Conservation (phyloP, 35 echinoderm and acorn worm genomes). For the Anneissia japonica region DNA sequence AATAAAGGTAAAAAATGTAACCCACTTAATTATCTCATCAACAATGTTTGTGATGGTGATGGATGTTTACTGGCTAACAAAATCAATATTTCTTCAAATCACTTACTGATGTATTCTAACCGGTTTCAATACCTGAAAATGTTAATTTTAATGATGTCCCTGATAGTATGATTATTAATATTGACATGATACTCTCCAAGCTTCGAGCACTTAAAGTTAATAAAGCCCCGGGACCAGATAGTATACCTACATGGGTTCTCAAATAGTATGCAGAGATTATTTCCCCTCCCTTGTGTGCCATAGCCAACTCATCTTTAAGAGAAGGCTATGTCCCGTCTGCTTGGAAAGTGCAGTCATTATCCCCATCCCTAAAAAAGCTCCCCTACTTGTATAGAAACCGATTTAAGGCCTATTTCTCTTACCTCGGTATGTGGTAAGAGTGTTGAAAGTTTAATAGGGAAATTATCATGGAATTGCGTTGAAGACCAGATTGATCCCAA, state of each 20-base stretch:
- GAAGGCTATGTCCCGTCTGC: conserved; percentile 9
- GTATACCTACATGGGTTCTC: conserved; percentile 5
- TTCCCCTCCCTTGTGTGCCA: neutral
- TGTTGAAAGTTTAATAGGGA: neutral
- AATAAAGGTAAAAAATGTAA: neutral
- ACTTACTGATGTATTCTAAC: neutral
- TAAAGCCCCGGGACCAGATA: conserved; percentile 17
- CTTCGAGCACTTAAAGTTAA: neutral
- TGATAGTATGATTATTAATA: neutral
- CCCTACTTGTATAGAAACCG: neutral
- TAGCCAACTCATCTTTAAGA: conserved; percentile 22
- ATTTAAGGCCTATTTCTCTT: neutral
- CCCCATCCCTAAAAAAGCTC: conserved; percentile 2
- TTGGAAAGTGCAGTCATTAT: conserved; percentile 19
- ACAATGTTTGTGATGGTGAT: conserved; percentile 1
- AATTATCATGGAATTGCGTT: too few relatives aligned
- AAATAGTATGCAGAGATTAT: neutral
- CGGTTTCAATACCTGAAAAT: neutral
- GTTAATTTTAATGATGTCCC: neutral
- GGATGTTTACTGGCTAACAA: neutral
- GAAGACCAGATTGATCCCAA: too few relatives aligned
- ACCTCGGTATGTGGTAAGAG: neutral
- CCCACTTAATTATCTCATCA: neutral
- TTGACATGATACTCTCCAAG: neutral
- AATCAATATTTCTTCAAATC: conserved; percentile 2